Percentiles rank a stretch among this genome's conserved stretches.
phyloP scores from a whole-genome alignment of 2,113 vertebrate genomes.

The Bettongia penicillata region DNA sequence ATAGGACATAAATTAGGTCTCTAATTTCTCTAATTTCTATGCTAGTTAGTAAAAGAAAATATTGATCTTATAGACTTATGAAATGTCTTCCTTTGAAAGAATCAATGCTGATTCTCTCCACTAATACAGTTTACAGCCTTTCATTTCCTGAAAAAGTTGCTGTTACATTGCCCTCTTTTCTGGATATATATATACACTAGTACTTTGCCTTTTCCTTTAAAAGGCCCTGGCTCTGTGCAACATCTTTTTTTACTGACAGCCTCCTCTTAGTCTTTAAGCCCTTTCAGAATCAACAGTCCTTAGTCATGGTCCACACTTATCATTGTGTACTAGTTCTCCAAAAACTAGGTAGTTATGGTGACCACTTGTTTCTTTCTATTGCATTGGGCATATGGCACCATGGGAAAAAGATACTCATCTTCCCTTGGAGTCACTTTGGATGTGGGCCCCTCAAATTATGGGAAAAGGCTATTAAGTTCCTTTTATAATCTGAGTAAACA shows the following conservation, averaged over 20 bases:
- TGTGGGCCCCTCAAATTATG: neutral
- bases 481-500: neutral
- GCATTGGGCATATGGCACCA: neutral
- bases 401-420: neutral
- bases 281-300: neutral
- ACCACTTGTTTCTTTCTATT: neutral
- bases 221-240: neutral
- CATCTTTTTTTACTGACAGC: neutral
- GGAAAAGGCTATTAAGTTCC: neutral
- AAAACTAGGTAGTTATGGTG: neutral
- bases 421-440: neutral
- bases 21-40: neutral
- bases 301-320: neutral
- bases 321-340: neutral
- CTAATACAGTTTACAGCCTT: neutral
- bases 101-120: neutral
- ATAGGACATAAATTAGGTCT: neutral
- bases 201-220: neutral
- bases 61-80: neutral
- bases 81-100: neutral
- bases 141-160: neutral
- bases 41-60: neutral
- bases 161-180: neutral
- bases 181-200: neutral
- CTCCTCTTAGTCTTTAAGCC: neutral